Base-by-base conservation (phyloP, 2,888 invertebrate genomes). In the Cylloceria caligata region DNA sequence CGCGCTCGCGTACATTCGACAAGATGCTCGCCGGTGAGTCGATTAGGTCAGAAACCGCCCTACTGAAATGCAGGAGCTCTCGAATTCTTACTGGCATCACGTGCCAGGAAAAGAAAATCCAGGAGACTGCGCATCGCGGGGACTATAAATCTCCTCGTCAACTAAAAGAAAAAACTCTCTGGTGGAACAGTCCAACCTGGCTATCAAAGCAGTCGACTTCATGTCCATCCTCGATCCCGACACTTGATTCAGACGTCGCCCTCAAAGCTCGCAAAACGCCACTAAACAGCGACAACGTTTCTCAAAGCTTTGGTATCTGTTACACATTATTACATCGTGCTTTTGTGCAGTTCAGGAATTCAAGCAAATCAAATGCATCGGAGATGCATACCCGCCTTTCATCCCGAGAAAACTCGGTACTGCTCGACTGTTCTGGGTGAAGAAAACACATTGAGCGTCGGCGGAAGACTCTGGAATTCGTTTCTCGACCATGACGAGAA, bases 11-110 rank as follows among this genome's bases (percentile, higher is more conserved):
- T 34, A 34, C 6, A 34, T n/a, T 47, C 47, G 47, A 4, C 86
- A 82, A n/a, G 87, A 88, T n/a, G n/a, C n/a, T n/a, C n/a, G n/a
- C n/a, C n/a, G n/a, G n/a, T n/a, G n/a, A n/a, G n/a, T n/a, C 30
- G 84, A 85, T 3, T 88, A 84, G 72, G 85, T 89, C 0, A 78
- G 80, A 9, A 88, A 89, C 57, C 57, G 87, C 27, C 86, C 88
- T 2, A 60, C 84, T 9, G 60, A 79, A 60, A 88, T 89, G 3
- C 84, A 86, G 42, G 64, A 65, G 1, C 60, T 85, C 6, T 24
- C 80, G 7, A 57, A 65, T n/a, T 65, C 83, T 0, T 62, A 83
- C 6, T 87, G 88, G 88, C 52, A 78, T 60, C 87, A 90, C 74
- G 85, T 90, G 1, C 74, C 73, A n/a, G n/a, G n/a, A n/a, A n/a